Base-by-base conservation (phyloP, 37 sponge, comb jelly and placozoan genomes). In the Oopsacas minuta region DNA sequence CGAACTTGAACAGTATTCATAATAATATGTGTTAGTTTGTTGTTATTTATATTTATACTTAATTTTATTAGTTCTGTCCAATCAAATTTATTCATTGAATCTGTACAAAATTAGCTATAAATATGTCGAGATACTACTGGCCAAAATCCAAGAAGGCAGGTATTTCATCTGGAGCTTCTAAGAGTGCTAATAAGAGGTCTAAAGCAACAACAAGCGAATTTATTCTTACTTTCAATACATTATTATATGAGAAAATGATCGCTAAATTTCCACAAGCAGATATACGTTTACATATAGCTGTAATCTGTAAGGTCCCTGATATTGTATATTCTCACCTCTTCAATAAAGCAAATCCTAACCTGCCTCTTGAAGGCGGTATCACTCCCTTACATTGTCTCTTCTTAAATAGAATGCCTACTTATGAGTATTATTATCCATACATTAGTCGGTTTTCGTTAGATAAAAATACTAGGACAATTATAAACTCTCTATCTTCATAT, bases 331-430 rank as follows among this genome's bases (percentile, higher is more conserved):
- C 75, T 34, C 75, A 32, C 7, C 75, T 61, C 1, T 5, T 25
- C 28, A 61, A 61, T 25, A 34, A 34, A 5, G 75, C 75, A n/a
- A 3, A 61, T 3, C 75, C 75, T 5, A 12, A 61, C 30, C 75
- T 5, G 1, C 75, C 28, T 5, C 7, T 61, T 5, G 22, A 20
- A 3, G 20, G 75, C 17, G 30, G 75, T 20, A 3, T 61, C 20
- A 61, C 75, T 3, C 75, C 75, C 20, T 12, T 61, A n/a, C 75
- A 61, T 34, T 61, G 75, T 61, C 75, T 61, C 75, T 61, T 61
- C 75, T 34, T 61, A 3, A 10, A 10, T 34, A 61, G 32, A 12
- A 20, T 25, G 17, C 75, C 75, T 3, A 25, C 20, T 3, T n/a
- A 3, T 12, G 75, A 61, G 30, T 25, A 61, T 12, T 61, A 61